Percentiles rank a stretch among this genome's conserved stretches.
Evolutionary conservation across 2,797 vertebrate species (phyloP).

Genomic region (Pangasius larnaudii): DNA sequence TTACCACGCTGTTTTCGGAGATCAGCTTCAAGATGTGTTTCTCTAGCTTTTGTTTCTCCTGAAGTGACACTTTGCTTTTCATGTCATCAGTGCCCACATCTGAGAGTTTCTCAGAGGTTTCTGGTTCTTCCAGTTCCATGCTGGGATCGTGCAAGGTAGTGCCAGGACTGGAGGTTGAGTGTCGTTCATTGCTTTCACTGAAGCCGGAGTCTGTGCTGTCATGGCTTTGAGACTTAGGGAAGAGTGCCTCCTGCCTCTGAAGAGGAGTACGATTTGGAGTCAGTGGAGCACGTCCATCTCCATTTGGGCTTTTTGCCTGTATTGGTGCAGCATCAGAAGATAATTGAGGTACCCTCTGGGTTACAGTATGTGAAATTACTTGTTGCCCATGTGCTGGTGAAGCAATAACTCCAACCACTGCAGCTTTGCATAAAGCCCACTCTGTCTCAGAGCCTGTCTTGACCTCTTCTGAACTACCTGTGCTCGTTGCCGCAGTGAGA

Average conservation of each 20-base stretch:
- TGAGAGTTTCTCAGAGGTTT: slow-evolving; percentile 34
- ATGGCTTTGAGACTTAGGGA: slow-evolving; percentile 80
- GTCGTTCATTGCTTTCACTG: slow-evolving; percentile 88
- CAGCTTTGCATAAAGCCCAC: slow-evolving; percentile 54
- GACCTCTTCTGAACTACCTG: slow-evolving; percentile 39
- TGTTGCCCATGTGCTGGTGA: slow-evolving; percentile 54
- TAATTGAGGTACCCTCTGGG: slow-evolving; percentile 31
- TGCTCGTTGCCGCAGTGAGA: slow-evolving; percentile 36
- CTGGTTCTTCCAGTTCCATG: slow-evolving; percentile 60
- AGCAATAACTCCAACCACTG: slow-evolving; percentile 56
- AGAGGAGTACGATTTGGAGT: slow-evolving; percentile 70
- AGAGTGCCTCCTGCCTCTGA: slow-evolving; percentile 84
- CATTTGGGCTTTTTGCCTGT: slow-evolving; percentile 9
- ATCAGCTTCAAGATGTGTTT: slow-evolving; percentile 92
- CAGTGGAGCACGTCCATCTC: slow-evolving; percentile 59
- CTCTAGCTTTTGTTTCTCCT: slow-evolving; percentile 85
- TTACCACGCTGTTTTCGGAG: slow-evolving; percentile 90
- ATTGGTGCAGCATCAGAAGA: slow-evolving; percentile 25
- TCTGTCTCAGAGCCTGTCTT: slow-evolving; percentile 46
- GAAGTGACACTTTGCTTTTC: slow-evolving; percentile 63
- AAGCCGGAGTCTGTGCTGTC: slow-evolving; percentile 97
- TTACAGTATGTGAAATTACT: slow-evolving; percentile 38
- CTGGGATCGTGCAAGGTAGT: slow-evolving; percentile 76
- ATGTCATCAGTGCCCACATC: slow-evolving; percentile 55
- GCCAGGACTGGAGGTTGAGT: slow-evolving; percentile 74